phyloP scores from a whole-genome alignment of 2,888 invertebrate species.

The Noctua pronuba region DNA sequence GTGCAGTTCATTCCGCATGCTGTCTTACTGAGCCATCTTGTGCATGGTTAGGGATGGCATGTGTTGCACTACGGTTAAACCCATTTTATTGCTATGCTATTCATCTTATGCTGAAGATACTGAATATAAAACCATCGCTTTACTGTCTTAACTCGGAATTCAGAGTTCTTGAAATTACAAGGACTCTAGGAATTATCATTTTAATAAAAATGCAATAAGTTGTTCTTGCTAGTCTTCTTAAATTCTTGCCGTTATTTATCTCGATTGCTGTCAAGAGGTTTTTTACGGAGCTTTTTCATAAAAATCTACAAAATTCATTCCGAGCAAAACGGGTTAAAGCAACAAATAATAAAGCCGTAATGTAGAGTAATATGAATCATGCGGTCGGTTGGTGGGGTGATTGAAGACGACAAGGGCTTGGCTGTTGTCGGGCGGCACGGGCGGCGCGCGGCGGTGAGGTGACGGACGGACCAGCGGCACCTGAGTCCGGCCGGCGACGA shows the following conservation, averaged over 20 bases:
- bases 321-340: conserved; percentile 31
- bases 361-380: conserved; percentile 71
- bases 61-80: conserved; percentile 68
- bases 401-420: conserved; percentile 76
- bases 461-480: conserved; percentile 74
- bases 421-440: conserved; percentile 59
- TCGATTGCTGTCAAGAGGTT: neutral
- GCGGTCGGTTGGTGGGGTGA: conserved; percentile 74
- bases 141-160: conserved; percentile 11
- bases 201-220: conserved; percentile 33
- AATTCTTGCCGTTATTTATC: neutral
- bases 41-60: conserved; percentile 60
- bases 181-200: conserved; percentile 14
- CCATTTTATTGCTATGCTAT: conserved; percentile 71
- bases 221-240: conserved; percentile 1
- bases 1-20: conserved; percentile 62
- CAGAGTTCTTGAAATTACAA: conserved; percentile 26
- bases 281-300: neutral
- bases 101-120: conserved; percentile 65
- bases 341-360: conserved; percentile 59
- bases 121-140: conserved; percentile 5
- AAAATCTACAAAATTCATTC: conserved; percentile 1
- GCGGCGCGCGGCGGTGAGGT: conserved; percentile 60
- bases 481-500: conserved; percentile 79
- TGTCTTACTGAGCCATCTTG: conserved; percentile 55